Conservation (phyloP, 2,797 vertebrate genomes). For the Gallinago stenura region DNA sequence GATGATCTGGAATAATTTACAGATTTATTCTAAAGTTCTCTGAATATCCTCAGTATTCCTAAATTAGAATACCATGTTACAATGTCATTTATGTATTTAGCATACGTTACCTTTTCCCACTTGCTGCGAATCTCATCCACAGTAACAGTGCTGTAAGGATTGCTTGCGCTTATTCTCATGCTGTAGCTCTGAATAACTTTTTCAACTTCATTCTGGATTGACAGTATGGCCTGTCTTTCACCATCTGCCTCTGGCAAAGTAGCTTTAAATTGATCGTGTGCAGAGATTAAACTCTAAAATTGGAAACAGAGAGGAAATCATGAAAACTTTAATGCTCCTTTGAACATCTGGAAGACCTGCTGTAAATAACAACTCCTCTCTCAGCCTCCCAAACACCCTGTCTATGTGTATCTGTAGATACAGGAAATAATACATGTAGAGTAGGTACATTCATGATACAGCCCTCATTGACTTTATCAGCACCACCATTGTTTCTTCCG, state of each 20-base stretch:
- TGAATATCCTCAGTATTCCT: not conserved
- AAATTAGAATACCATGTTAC: not conserved
- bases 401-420: not conserved
- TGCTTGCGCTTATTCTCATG: conserved; percentile 88
- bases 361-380: not conserved
- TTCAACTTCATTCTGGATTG: conserved; percentile 95
- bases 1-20: not conserved
- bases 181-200: conserved; percentile 97
- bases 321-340: not conserved
- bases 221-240: conserved; percentile 94
- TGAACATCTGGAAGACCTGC: not conserved
- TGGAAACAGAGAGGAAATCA: conserved; percentile 4
- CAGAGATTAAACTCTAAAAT: conserved; percentile 91
- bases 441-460: not conserved
- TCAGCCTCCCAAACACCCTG: not conserved
- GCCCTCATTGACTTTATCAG: not conserved
- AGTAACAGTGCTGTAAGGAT: conserved; percentile 93
- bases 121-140: conserved; percentile 91
- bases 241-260: conserved; percentile 95
- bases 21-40: not conserved
- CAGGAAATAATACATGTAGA: not conserved
- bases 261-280: conserved; percentile 98
- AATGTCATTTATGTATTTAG: not conserved
- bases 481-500: not conserved
- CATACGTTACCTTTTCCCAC: conserved; percentile 92